Conservation (phyloP, 2,888 invertebrate genomes). For the Dryobota labecula region DNA sequence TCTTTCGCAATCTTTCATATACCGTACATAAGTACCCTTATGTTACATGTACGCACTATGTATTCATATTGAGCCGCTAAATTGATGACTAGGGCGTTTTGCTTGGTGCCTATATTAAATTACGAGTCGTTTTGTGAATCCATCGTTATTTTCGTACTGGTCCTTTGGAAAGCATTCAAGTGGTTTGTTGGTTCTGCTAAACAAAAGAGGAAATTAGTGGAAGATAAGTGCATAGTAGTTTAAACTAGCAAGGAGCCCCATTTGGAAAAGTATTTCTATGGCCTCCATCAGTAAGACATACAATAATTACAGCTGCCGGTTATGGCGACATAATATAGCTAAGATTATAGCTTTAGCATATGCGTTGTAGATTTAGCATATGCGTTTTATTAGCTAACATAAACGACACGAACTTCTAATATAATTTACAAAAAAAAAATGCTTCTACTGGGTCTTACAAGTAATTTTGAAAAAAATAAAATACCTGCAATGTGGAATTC, state of each 20-base stretch:
- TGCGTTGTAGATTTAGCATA: neutral
- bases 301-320: neutral
- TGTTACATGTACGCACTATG: slow-evolving; percentile 35
- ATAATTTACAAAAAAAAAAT: neutral
- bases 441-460: neutral
- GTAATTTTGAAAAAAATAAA: neutral
- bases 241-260: neutral
- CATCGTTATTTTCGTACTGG: slow-evolving; percentile 1
- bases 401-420: neutral
- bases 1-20: slow-evolving; percentile 40
- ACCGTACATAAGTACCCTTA: slow-evolving; percentile 33
- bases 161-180: neutral
- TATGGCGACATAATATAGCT: neutral
- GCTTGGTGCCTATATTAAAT: slow-evolving; percentile 2
- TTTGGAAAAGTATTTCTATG: neutral
- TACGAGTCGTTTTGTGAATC: slow-evolving; percentile 20
- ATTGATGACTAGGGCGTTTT: slow-evolving; percentile 34
- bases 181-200: neutral
- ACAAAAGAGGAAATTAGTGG: neutral
- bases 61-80: slow-evolving; percentile 29
- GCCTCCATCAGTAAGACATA: too few relatives aligned
- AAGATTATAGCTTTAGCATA: too few relatives aligned
- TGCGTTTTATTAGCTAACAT: neutral
- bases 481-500: neutral
- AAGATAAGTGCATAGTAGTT: neutral